Evolutionary conservation across 2,888 invertebrate genomes (phyloP), one percentile per base, ranked within the genome.

Genomic region (Trachelus iudaicus): DNA sequence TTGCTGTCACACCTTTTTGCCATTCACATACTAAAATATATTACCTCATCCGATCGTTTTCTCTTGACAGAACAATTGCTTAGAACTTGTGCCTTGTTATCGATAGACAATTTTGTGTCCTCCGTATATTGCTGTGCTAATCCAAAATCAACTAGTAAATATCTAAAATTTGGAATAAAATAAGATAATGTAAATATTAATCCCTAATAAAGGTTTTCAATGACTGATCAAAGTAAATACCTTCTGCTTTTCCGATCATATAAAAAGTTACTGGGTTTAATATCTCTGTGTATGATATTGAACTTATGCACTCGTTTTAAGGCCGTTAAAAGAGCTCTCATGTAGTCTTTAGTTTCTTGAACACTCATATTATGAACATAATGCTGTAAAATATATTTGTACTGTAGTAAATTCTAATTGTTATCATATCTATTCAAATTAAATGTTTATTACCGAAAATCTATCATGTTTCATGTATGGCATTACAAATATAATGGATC

Each of bases 241-340:
- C 93, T 93, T 84, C 93, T 93, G 80, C 93, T 94, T 37, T 93
- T 93, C 23, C 97, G 93, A 91, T 97, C 96, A 89, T 97, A 97
- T 13, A 98, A 93, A 91, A 98, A 98, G 92, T 98, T 98, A 91
- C 96, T 96, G 1, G 98, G 98, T 92, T 98, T 98, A 71, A 98
- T 94, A 89, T 98, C 98, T 77, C 98, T 93, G 90, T 98, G 98
- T 80, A 98, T 97, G 81, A 98, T 95, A 81, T 95, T 95, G 90
- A 96, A 96, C 73, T 95, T 94, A 92, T 98, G 98, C 79, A 98
- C 97, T 86, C 96, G 94, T 11, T 93, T 92, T 84, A 98, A 92
- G 4, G 98, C 97, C 71, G 94, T 92, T 83, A 98, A 92, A 82
- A 98, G 92, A 87, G 97, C 97, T 87, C 93, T 94, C 94, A 98